Evolutionary conservation across 2,888 invertebrate species (phyloP), one percentile per base, ranked within the genome.

Genomic region (Syritta pipiens): DNA sequence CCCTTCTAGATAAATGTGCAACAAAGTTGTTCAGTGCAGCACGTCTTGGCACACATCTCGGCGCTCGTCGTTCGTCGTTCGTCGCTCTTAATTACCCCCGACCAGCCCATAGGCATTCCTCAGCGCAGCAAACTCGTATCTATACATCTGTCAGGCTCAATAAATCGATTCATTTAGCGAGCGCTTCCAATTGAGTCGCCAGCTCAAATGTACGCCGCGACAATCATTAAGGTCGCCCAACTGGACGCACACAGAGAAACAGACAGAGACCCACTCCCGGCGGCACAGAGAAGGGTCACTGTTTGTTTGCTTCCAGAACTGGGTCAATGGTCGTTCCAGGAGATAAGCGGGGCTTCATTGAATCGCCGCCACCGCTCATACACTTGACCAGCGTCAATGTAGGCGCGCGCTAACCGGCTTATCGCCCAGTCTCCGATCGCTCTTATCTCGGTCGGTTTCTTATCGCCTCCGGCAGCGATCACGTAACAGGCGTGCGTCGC

Each of bases 111-210:
- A 1, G 24, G 49, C 57, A 76, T 68, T 65, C 30, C 53, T 28
- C 55, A 37, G 46, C 28, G 46, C 26, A 46, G 40, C 10, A 20
- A 26, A 12, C 10, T 4, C 35, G 4, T 17, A 5, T 12, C 28
- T 20, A 4, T n/a, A 32, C 67, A 57, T 68, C 59, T 67, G 71
- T 55, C 48, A 60, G 44, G 55, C 77, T 60, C 67, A 74, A 79
- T 74, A 68, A 79, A 74, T 79, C 74, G 55, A 79, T 79, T 79
- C 62, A 79, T 79, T 79, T 57, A 60, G 42, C 35, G 53, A 14
- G 40, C 62, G 49, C 46, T 35, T 24, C 44, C 79, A 79, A 79
- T 79, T 79, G 67, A 68, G 74, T 72, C 46, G 51, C 65, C 42
- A 60, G 26, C 63, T 53, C 55, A 55, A 55, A 53, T 53, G 53